These are phyloP conservation scores for Peromyscus maniculatus DNA, from an alignment of 2,113 vertebrate species.

Conservation along the genomic window DNA sequence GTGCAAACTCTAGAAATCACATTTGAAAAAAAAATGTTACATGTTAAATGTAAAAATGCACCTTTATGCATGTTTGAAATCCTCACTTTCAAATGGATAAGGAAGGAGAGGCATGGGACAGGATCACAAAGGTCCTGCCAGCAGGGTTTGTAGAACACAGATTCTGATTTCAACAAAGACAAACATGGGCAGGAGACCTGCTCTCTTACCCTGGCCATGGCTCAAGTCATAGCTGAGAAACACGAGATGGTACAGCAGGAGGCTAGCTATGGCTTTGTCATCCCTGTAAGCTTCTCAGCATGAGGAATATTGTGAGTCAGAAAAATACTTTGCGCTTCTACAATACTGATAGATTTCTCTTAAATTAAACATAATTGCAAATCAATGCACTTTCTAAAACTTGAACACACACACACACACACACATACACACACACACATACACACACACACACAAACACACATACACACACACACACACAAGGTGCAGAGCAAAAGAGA, in stretches of 20 bases:
- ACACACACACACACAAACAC: background rate
- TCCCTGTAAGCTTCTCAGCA: background rate
- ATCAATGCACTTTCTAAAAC: background rate
- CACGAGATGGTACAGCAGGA: background rate
- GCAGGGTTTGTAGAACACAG: background rate
- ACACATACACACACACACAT: background rate
- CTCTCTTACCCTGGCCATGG: background rate
- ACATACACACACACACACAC: background rate
- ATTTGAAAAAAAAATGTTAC: background rate
- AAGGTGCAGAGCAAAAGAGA: background rate
- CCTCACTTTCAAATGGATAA: background rate
- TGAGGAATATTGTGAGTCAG: background rate
- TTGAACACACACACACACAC: background rate
- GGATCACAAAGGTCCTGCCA: background rate
- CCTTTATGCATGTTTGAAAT: background rate
- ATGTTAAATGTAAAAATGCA: background rate
- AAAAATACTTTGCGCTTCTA: background rate
- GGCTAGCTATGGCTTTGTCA: too few species aligned
- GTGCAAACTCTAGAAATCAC: background rate
- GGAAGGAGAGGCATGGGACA: background rate
- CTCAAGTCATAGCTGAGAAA: too few species aligned
- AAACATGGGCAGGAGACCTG: background rate
- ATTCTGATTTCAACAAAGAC: background rate
- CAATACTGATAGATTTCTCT: background rate
- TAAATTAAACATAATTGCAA: background rate